Evolutionary conservation across 2,888 invertebrate species (phyloP), one percentile per base, ranked within the genome.

Genomic region (Capitulum mitella): DNA sequence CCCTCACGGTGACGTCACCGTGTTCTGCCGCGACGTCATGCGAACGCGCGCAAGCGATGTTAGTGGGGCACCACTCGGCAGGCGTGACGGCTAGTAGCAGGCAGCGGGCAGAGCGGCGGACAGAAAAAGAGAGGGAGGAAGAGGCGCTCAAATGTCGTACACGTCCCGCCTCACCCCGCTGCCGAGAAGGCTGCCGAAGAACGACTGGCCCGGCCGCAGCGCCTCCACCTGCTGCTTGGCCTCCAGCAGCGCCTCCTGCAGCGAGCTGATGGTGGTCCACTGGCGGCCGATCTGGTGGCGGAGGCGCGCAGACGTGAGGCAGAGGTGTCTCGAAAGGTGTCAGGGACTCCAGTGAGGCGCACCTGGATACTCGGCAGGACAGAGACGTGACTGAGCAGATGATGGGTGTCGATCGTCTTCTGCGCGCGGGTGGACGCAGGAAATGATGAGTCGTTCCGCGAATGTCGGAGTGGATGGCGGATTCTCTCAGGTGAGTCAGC

Each of bases 201-300:
- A 40, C 0, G 70, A 70, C 19, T 22, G 40, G 6, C 37, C 40
- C 37, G 70, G 37, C 70, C 40, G 70, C 26, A 40, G 37, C 40
- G 37, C 40, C 26, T 37, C 70, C 37, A 26, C 26, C 70, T 70
- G 70, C 37, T 29, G 37, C 37, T 70, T 70, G 26, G 70, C 1
- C 70, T 70, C 40, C 26, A 70, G 70, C 37, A 70, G 70, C 70
- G 70, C 70, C 70, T 70, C 26, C 70, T 26, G 70, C 70, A 70
- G 70, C 37, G 70, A 70, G 70, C 40, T 70, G 70, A 70, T 70
- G 70, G 70, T 70, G 70, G 70, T 70, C 70, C 70, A 70, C 40
- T 70, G 70, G 6, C 40, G 70, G 37, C 70, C 70, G 70, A 70
- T 70, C 70, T 70, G 70, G 37, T 8, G 40, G 6, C 34, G 14